phyloP scores from a whole-genome alignment of 2,113 vertebrate genomes.

The Corythornis madagascariensis region DNA sequence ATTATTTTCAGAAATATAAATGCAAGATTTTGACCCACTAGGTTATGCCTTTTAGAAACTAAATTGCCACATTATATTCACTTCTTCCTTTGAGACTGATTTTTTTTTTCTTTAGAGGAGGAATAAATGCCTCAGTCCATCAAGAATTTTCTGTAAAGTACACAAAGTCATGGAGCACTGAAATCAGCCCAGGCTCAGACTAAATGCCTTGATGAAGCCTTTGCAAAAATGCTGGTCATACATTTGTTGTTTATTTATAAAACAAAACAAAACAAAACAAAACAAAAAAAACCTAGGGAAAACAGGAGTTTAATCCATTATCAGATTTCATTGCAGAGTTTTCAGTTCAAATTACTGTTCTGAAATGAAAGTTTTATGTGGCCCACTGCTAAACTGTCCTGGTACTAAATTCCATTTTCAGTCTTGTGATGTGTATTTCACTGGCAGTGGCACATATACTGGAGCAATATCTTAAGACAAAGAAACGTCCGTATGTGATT shows the following conservation, averaged over 20 bases:
- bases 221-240: background rate
- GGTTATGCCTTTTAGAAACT: background rate
- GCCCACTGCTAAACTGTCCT: background rate
- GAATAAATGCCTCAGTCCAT: background rate
- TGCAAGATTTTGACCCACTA: background rate
- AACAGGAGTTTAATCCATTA: background rate
- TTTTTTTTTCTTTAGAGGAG: background rate
- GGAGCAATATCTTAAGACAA: background rate
- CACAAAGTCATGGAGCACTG: background rate
- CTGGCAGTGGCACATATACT: background rate
- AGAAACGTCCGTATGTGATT: background rate
- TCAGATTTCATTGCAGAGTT: background rate
- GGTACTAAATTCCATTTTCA: background rate
- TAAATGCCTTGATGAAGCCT: background rate
- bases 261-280: background rate
- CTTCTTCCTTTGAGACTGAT: background rate
- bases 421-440: background rate
- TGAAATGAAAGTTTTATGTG: background rate
- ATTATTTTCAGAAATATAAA: background rate
- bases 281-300: background rate
- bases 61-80: background rate
- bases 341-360: background rate
- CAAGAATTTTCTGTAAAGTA: background rate
- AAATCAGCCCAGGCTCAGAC: background rate
- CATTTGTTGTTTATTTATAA: background rate